Conservation (phyloP, 2,797 vertebrate species). For the Limnodromus scolopaceus region DNA sequence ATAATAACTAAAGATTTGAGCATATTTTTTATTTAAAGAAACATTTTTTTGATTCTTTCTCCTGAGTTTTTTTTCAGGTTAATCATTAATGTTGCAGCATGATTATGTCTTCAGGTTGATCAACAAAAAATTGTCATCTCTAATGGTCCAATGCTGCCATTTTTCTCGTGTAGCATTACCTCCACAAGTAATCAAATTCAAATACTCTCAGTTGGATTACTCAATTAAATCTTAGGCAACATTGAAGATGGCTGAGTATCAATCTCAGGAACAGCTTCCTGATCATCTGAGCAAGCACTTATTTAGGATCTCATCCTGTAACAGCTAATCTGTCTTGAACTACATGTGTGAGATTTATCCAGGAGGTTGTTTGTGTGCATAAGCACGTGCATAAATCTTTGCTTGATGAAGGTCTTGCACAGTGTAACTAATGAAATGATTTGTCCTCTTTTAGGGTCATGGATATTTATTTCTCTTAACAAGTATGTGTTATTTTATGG, state of each 20-base stretch:
- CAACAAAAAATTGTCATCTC: slow-evolving; percentile 14
- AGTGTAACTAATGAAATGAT: neutral
- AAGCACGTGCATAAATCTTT: neutral
- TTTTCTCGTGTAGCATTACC: slow-evolving; percentile 27
- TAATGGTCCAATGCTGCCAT: slow-evolving; percentile 1
- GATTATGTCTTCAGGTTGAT: slow-evolving; percentile 28
- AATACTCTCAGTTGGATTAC: slow-evolving; percentile 3
- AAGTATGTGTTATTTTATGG: neutral
- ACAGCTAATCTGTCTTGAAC: neutral
- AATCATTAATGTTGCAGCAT: slow-evolving; percentile 7
- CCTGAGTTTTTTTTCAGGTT: neutral
- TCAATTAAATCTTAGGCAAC: slow-evolving; percentile 38
- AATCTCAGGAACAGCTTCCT: slow-evolving; percentile 4
- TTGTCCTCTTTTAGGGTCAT: neutral
- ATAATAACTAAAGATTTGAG: slow-evolving; percentile 1
- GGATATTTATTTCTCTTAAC: neutral
- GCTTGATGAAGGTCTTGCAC: neutral
- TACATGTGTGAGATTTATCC: neutral
- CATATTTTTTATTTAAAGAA: slow-evolving; percentile 35
- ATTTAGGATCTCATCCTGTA: neutral
- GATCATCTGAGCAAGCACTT: neutral
- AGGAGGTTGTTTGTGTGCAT: neutral
- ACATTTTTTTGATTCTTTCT: neutral
- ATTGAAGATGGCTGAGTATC: neutral
- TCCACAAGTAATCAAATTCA: slow-evolving; percentile 33